Base-by-base conservation (phyloP, 2,797 vertebrate genomes). In the Diplodus sargus region DNA sequence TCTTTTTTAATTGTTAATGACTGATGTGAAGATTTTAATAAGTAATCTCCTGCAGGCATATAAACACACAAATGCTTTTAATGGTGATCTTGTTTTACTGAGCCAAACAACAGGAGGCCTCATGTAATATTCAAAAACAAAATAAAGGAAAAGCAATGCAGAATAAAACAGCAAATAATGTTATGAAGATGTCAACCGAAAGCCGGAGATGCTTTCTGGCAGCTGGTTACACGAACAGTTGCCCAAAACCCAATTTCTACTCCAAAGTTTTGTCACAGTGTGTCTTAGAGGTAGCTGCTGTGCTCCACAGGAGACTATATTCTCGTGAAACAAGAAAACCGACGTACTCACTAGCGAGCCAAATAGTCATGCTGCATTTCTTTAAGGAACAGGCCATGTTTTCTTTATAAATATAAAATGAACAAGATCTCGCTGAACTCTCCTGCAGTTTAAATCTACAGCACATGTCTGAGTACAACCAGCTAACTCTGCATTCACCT, bases 11-110 rank as follows among this genome's bases (percentile, higher is more conserved):
- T 88, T 92, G 75, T 92, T 91, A 90, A 93, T 91, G 88, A 91
- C 90, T 88, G 82, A 91, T 88, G 84, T 79, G 74, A 84, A 57
- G 83, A 79, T 82, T 84, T 95, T 18, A 94, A 95, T 93, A 85
- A 92, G 94, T 91, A 49, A 96, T 92, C 47, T 75, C 80, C 88
- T 89, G 63, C 82, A 91, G 88, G 88, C 91, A 94, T 89, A 82
- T 82, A 87, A 93, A 94, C 95, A 94, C 92, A 92, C 82, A 93
- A 95, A 95, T 90, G 94, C 95, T 95, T 94, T 95, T 94, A 95
- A 93, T 92, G 88, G 72, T 30, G 43, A 80, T 85, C 87, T 72
- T 76, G 82, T 89, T 91, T 81, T 77, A 78, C 79, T 54, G 78
- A 85, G 76, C 64, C 8, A 8, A 85, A 92, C 90, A 87, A 87